Base-by-base conservation (phyloP, 2,113 vertebrate species). In the Callorhinus ursinus region DNA sequence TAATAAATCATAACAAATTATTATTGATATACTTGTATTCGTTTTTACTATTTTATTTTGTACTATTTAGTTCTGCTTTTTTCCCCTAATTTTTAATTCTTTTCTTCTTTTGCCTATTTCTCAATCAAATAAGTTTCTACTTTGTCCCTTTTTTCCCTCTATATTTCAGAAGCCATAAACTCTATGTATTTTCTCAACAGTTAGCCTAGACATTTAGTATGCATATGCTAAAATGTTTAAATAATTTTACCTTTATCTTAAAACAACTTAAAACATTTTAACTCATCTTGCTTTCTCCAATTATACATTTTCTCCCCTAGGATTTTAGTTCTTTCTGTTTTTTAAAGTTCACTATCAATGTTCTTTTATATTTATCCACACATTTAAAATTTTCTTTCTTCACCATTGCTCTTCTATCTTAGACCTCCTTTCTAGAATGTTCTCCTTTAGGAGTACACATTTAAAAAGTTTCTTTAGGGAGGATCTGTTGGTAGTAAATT, bases 381-480 rank as follows among this genome's bases (percentile, higher is more conserved):
- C 57, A 77, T 26, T 82, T 49, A 57, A 36, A 53, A 6, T 2
- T 69, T 57, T 57, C 49, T 85, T 94, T 86, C 26, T 89, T 88
- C 7, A 59, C 2, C 9, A 71, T 83, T 71, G 4, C 11, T 59
- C 86, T 88, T 57, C 74, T 49, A 61, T 42, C 5, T 95, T 90
- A 79, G 24, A 61, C 13, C 1, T 90, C 42, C 1, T 63, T 94
- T 81, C 46, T 82, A 74, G 51, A 86, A 92, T 85, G 85, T 81
- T 77, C 16, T 90, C 3, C 36, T 55, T 82, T 67, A 42, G 26
- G 39, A 61, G 21, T 74, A 26, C 1, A 89, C 21, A 79, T 61
- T 79, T 90, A 24, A 39, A 63, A 92, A 83, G n/a, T 84, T 95
- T 93, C 22, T 93, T 92, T 84, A 74, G 51, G 42, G 51, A 87